Evolutionary conservation across 2,113 vertebrate species (phyloP).

Genomic region (Mystacornis crossleyi): DNA sequence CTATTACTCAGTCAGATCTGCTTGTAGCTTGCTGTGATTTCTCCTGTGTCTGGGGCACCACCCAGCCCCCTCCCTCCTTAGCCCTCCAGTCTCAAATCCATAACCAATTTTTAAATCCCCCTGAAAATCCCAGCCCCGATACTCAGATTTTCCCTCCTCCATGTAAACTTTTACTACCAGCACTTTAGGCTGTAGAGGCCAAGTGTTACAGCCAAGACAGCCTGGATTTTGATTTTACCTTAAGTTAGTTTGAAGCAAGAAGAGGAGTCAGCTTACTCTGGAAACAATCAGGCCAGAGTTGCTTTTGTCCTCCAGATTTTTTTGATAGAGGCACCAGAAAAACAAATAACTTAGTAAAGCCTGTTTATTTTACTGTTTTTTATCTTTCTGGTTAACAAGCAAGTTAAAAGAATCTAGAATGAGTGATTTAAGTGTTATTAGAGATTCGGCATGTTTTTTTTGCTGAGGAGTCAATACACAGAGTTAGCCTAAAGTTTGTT

Average conservation of each 20-base stretch:
- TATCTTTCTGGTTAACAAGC: slow-evolving; percentile 21
- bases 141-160: not conserved
- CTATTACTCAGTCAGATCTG: not conserved
- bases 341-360: not conserved
- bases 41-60: rapidly evolving
- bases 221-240: not conserved
- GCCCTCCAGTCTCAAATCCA: rapidly evolving
- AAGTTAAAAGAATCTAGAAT: not conserved
- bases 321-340: not conserved
- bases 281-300: not conserved
- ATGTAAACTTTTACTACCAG: not conserved
- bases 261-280: not conserved
- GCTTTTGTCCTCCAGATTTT: not conserved
- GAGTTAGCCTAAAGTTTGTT: slow-evolving; percentile 42
- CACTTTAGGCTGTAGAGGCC: not conserved
- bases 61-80: not conserved
- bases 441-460: slow-evolving; percentile 28
- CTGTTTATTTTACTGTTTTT: not conserved
- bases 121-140: not conserved
- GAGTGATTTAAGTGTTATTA: not conserved
- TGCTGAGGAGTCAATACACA: slow-evolving; percentile 8
- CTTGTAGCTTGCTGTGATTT: not conserved
- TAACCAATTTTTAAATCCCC: not conserved
- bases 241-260: not conserved
- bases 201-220: not conserved